phyloP scores from a whole-genome alignment of 2,113 vertebrate genomes.

The Megaceryle maxima region DNA sequence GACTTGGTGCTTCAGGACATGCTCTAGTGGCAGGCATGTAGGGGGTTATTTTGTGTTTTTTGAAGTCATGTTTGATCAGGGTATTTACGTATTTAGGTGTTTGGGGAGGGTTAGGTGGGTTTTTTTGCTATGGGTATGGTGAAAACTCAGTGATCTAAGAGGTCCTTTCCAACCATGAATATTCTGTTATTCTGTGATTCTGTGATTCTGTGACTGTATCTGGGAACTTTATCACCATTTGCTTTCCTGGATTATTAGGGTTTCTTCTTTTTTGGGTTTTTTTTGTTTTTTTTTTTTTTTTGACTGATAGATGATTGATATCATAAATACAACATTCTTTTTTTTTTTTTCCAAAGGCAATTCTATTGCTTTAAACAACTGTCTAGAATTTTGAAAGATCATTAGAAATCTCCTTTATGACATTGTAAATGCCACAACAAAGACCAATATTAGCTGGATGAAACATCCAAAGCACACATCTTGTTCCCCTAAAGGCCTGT shows the following conservation, averaged over 20 bases:
- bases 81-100: no score
- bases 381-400: constrained; percentile 3
- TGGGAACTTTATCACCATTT: constrained; percentile 8
- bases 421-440: neutral
- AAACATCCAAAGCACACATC: neutral
- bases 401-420: neutral
- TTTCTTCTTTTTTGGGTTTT: neutral
- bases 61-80: no score
- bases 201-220: neutral
- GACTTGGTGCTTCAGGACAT: no score
- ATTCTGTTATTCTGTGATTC: neutral
- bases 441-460: neutral
- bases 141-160: no score
- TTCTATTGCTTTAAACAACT: neutral
- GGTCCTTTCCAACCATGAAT: no score
- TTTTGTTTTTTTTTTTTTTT: neutral
- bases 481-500: neutral
- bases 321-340: neutral
- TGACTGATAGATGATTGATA: neutral
- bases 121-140: no score
- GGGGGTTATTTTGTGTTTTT: no score
- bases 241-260: neutral
- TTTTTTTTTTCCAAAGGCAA: neutral
- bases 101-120: no score
- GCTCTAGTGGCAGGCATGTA: no score